A percentile compares a stretch with the other conserved stretches of the same genome.
Conservation (phyloP, 92 coral and sea anemone genomes). For the Metridium senile region DNA sequence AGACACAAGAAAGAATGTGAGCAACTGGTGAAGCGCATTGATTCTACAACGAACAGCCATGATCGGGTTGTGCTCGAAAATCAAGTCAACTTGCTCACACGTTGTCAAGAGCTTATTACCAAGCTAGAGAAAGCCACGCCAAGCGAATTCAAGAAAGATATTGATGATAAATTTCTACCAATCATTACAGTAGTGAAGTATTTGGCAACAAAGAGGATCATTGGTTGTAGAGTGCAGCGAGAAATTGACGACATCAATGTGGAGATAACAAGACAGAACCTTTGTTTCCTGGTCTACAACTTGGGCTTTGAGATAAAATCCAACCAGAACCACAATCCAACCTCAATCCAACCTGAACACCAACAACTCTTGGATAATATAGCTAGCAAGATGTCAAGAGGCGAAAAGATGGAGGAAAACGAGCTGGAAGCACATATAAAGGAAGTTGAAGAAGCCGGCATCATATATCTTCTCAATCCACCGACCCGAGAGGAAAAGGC, state of each 20-base stretch:
- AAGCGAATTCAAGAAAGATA: neutral
- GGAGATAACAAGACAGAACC: conserved; percentile 71
- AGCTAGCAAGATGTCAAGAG: conserved; percentile 30
- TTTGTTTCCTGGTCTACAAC: conserved; percentile 53
- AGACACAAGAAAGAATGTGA: neutral
- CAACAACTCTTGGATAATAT: conserved; percentile 28
- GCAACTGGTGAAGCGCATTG: neutral
- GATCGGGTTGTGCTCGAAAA: conserved; percentile 32
- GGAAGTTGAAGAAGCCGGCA: conserved; percentile 15
- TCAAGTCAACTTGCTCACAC: conserved; percentile 40
- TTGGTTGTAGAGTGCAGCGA: conserved; percentile 15
- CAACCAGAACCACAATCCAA: neutral
- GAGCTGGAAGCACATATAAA: conserved; percentile 31
- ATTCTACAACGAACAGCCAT: neutral
- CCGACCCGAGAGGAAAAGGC: conserved; percentile 70
- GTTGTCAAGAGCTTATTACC: conserved; percentile 6
- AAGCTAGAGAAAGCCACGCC: neutral
- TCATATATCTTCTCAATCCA: conserved; percentile 45
- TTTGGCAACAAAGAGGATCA: conserved; percentile 18
- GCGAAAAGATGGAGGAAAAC: conserved; percentile 48
- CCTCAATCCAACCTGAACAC: conserved; percentile 35
- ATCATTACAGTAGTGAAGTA: neutral
- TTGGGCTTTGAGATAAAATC: conserved; percentile 43
- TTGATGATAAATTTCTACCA: neutral
- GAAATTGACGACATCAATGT: conserved; percentile 61